Conservation (phyloP, 2,797 vertebrate genomes). For the Nyctalus aviator region DNA sequence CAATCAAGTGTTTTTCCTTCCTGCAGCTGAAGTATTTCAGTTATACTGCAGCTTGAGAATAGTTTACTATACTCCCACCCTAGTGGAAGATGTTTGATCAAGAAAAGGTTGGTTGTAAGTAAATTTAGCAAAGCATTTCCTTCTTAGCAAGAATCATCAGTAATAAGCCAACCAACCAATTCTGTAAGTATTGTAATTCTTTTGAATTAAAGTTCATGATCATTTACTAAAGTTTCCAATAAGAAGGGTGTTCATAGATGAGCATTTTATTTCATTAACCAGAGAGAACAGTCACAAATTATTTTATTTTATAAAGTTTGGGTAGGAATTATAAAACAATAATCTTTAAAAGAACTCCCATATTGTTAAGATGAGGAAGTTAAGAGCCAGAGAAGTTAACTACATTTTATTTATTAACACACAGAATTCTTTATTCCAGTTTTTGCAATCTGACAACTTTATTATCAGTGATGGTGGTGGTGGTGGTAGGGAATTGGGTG, state of each 20-base stretch:
- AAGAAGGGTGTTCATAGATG: conserved; percentile 9
- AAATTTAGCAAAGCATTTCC: conserved; percentile 52
- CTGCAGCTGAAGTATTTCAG: conserved; percentile 46
- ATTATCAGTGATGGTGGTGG: neutral
- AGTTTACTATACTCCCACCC: neutral
- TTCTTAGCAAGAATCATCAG: conserved; percentile 45
- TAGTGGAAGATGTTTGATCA: neutral
- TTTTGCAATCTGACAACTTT: conserved; percentile 29
- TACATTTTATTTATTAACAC: conserved; percentile 48
- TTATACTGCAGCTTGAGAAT: neutral
- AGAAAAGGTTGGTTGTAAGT: conserved; percentile 43
- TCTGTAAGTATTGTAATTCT: conserved; percentile 30
- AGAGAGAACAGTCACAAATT: conserved; percentile 34
- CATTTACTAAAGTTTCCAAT: conserved; percentile 37
- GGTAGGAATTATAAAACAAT: conserved; percentile 24
- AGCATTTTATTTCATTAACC: conserved; percentile 49
- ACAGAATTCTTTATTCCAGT: neutral
- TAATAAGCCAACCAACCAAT: conserved; percentile 37
- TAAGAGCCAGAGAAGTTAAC: neutral
- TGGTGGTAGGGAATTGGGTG: neutral
- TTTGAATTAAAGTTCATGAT: conserved; percentile 57
- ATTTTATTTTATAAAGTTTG: conserved; percentile 54
- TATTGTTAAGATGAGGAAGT: conserved; percentile 41
- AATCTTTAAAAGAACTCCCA: conserved; percentile 1
- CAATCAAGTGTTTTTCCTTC: conserved; percentile 36